Base-by-base conservation (phyloP, 2,888 invertebrate genomes). In the Lobophora halterata region DNA sequence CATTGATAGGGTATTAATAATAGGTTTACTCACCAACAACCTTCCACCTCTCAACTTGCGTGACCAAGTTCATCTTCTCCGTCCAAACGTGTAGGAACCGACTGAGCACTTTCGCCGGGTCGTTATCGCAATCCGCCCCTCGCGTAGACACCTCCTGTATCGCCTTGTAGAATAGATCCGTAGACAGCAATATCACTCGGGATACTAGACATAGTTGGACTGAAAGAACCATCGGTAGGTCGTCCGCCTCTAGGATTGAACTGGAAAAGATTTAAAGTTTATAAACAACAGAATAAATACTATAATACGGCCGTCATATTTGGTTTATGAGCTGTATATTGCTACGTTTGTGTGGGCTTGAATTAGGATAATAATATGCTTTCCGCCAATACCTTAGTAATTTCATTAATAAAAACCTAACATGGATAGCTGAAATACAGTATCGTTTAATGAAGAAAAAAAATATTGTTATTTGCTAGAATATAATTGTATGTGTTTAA, bases 21-120 rank as follows among this genome's bases (percentile, higher is more conserved):
- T n/a, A n/a, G n/a, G n/a, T n/a, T n/a, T 1, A 89, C 72, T 90
- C 74, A 78, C 93, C 93, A 49, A 95, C 90, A 14, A 97, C 88
- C 76, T 98, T 98, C 61, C 94, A 91, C 72, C 94, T 90, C 63
- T 96, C 95, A 4, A 92, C 89, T 53, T 95, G 94, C 0, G 93
- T 91, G 2, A 96, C 92, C 32, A 92, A 80, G 19, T 93, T 91
- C 91, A 96, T 93, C 73, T 92, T 93, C 47, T 91, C 90, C 3
- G 95, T 89, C 95, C 96, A 97, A 0, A 93, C 90, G 51, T 92
- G 91, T 27, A 96, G 76, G 14, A 97, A 88, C 58, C 90, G 90
- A 28, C 90, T 90, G 29, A 97, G 79, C 32, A 95, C 91, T 39
- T 90, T 89, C 39, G 91, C 90, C 2, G 92, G 91, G 13, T 89